A percentile compares a stretch with the other conserved stretches of the same genome.
These are phyloP conservation scores for Sebastes fasciatus DNA, from an alignment of 2,113 vertebrate genomes.

Conservation along the genomic window DNA sequence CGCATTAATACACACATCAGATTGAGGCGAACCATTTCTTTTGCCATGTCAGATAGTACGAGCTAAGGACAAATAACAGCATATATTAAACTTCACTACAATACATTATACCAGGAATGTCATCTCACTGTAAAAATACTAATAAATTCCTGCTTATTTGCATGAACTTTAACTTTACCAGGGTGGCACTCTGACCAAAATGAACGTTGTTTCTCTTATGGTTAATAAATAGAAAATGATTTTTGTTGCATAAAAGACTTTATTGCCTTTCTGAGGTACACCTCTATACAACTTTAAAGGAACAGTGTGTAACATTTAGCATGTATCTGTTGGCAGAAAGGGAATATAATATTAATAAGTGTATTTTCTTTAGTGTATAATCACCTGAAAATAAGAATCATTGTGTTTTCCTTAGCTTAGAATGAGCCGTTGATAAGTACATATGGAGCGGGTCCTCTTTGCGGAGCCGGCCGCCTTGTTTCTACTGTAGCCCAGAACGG, in stretches of 20 bases:
- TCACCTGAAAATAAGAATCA: no score
- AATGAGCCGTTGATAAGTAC: no score
- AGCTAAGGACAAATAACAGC: no score
- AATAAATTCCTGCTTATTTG: conserved; percentile 4
- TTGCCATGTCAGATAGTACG: background rate
- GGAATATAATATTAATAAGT: no score
- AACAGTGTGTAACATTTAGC: no score
- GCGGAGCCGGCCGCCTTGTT: no score
- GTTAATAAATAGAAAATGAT: conserved; percentile 9
- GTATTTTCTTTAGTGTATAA: no score
- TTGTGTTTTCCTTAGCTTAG: no score
- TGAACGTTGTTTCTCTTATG: background rate
- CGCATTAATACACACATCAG: background rate
- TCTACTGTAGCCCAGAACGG: no score
- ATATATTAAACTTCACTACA: background rate
- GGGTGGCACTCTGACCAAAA: background rate
- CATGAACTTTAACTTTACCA: conserved; percentile 14
- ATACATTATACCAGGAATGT: background rate
- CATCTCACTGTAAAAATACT: conserved; percentile 5
- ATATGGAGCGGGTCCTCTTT: no score
- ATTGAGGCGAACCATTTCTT: background rate
- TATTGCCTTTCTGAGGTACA: background rate
- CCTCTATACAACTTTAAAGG: background rate
- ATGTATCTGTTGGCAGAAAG: no score
- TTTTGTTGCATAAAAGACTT: background rate